These are phyloP conservation scores for Danionella dracula DNA, from an alignment of 2,797 vertebrate species.

Conservation along the genomic window DNA sequence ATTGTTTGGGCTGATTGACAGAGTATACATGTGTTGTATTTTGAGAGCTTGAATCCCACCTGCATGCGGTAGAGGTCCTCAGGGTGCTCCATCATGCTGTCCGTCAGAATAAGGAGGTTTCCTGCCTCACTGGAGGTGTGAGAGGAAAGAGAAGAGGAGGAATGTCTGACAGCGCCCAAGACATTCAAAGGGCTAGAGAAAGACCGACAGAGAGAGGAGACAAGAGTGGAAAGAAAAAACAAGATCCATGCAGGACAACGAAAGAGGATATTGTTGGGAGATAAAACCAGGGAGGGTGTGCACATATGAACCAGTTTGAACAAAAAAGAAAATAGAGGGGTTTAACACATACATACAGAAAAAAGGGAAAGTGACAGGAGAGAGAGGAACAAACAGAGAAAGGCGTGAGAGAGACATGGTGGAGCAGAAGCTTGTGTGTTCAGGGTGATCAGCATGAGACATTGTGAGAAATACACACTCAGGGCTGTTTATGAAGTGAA, in stretches of 20 bases:
- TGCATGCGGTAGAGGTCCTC: constrained; percentile 97
- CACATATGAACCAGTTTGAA: not conserved
- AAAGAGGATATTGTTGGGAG: not conserved
- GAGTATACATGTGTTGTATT: not conserved
- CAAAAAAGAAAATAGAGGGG: not conserved
- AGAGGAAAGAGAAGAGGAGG: constrained; percentile 94
- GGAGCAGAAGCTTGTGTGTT: constrained; percentile 12
- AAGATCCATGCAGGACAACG: not conserved
- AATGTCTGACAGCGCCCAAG: constrained; percentile 89
- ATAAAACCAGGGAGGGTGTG: not conserved
- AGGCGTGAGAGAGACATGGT: constrained; percentile 14
- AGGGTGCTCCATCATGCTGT: constrained; percentile 84
- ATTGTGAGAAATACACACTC: constrained; percentile 15
- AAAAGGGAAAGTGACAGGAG: constrained; percentile 8
- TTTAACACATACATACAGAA: not conserved
- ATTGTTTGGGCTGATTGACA: too few relatives aligned
- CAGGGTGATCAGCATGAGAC: not conserved
- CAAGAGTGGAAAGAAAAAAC: not conserved
- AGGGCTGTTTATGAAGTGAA: constrained; percentile 12
- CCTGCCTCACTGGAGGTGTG: constrained; percentile 94
- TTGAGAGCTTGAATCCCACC: constrained; percentile 60
- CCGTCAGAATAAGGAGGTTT: constrained; percentile 89
- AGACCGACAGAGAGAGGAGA: constrained; percentile 17
- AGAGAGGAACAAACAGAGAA: constrained; percentile 8
- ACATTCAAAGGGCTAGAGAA: constrained; percentile 84